Base-by-base conservation (phyloP, 2,113 vertebrate genomes). In the Apteryx owenii region DNA sequence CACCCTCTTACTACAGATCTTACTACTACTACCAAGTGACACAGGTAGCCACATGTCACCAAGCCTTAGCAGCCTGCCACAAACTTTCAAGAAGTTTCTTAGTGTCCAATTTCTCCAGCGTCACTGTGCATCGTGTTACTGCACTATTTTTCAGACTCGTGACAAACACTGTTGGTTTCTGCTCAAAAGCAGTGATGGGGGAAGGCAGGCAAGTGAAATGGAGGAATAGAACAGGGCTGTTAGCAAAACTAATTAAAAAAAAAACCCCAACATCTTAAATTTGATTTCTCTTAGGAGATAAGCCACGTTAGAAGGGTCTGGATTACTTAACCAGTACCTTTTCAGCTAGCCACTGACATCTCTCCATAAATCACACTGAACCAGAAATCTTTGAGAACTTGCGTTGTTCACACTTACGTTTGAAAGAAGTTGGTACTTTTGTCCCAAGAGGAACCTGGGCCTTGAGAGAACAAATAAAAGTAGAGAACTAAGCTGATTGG, bases 171-270 rank as follows among this genome's bases (percentile, higher is more conserved):
- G 26, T 40, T 36, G 29, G 7, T 62, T 85, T 83, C 50, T 62
- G 81, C 60, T 80, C 40, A 36, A 78, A 36, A 83, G 80, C 1
- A 54, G 50, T 2, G 5, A 18, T 20, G 15, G 36, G 23, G 20
- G 36, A 73, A 78, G 36, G 25, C 51, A 81, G 72, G 29, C 77
- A 85, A 61, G 7, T 6, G 62, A 84, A 50, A 51, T 17, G 73
- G 69, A 72, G 9, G 10, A 89, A n/a, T 8, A 28, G 48, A 46
- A 4, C 18, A 0, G 0, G 8, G 15, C 9, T 5, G 0, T 65
- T 38, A 76, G 18, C 51, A 44, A 89, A 91, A 78, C 50, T 23
- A 0, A 44, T 9, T 50, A 5, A 10, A 21, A 23, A 71, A 72
- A 44, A 22, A 29, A 56, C 1, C 29, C 5, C 38, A 53, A 38